Conservation (phyloP, 53 echinoderm and acorn worm genomes). For the Paracentrotus lividus region DNA sequence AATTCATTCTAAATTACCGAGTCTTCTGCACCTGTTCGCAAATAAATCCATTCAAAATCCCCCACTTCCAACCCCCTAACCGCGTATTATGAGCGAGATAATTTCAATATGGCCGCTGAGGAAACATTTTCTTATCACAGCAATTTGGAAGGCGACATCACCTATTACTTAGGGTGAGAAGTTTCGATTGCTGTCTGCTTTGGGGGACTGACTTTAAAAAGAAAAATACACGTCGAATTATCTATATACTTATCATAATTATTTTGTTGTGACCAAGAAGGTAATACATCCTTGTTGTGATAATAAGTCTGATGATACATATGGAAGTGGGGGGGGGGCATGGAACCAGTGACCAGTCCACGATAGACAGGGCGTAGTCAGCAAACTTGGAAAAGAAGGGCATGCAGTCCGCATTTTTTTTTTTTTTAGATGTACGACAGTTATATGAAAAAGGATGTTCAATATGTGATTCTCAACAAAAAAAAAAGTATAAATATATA, state of each 20-base stretch:
- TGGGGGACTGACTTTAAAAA: background rate
- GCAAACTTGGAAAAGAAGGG: too few species aligned
- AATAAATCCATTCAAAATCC: constrained; percentile 45
- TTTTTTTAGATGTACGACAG: too few species aligned
- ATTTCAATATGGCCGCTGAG: background rate
- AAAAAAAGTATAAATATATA: too few species aligned
- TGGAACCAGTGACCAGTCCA: too few species aligned
- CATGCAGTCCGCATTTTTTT: too few species aligned
- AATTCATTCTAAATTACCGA: constrained; percentile 33
- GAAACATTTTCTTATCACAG: constrained; percentile 41
- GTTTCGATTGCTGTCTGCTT: constrained; percentile 33
- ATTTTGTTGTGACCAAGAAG: too few species aligned
- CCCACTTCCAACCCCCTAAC: constrained; percentile 15
- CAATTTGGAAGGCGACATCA: constrained; percentile 25
- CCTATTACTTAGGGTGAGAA: constrained; percentile 5
- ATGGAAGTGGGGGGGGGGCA: too few species aligned
- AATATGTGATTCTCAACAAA: too few species aligned
- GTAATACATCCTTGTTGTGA: too few species aligned
- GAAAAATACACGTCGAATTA: background rate
- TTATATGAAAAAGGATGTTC: too few species aligned
- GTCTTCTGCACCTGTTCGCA: constrained; percentile 35
- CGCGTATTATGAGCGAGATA: constrained; percentile 37
- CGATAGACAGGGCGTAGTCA: too few species aligned
- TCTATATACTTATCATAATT: background rate
- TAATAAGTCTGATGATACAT: too few species aligned